Base-by-base conservation (phyloP, 2,888 invertebrate species). In the Leucania comma region DNA sequence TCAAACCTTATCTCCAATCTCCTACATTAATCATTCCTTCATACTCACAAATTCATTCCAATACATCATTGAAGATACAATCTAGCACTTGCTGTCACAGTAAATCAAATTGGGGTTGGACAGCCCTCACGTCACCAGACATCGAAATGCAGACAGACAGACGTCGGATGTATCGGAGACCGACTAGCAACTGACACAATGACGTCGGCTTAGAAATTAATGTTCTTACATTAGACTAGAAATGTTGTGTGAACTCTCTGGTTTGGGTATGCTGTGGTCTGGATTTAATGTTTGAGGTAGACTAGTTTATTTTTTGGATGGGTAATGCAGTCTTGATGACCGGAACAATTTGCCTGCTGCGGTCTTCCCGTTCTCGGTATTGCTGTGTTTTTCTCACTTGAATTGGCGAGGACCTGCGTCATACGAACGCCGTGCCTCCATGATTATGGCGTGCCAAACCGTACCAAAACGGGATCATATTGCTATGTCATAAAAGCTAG, bases 41-140 rank as follows among this genome's bases (percentile, higher is more conserved):
- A 81, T 46, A 79, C 68, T 72, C 65, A 81, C 82, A 64, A 70
- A 75, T 58, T 59, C 65, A 65, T 61, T 70, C 29, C 62, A 67
- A 83, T 78, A 73, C 59, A 82, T 84, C 80, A 84, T 73, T 64
- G 56, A 9, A 60, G 85, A 80, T 83, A 80, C 77, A 66, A 79
- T 80, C 81, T 81, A 72, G 72, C 77, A 68, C 76, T 77, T 61
- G 58, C 56, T 74, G 75, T 76, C 80, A 76, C 84, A 70, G 83
- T 90, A 89, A 90, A 90, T 90, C 90, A 90, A 88, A 89, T 87
- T 83, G 84, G 73, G 72, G 72, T 72, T 72, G 78, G 89, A 88
- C 89, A 87, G 75, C 77, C 73, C 35, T 72, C 78, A 73, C 76
- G 86, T 89, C 87, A 84, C 81, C 78, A 58, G 64, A 73, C 80